Conservation (phyloP, 2,888 invertebrate genomes). For the Eupeodes latifasciatus region DNA sequence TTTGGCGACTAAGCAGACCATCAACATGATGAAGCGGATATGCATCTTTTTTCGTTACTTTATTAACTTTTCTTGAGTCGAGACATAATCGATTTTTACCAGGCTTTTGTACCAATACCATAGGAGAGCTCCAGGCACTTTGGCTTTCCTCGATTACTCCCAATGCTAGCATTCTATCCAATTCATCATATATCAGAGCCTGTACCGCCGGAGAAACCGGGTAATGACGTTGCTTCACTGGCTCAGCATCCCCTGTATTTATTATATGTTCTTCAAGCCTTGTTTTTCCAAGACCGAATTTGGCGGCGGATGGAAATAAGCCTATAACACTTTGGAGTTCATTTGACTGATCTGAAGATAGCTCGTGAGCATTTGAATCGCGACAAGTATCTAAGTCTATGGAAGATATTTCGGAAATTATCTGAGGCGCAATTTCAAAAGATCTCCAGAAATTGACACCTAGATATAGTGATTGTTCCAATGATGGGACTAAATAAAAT, state of each 20-base stretch:
- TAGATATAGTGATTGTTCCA: background rate
- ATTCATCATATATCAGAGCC: background rate
- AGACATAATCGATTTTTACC: background rate
- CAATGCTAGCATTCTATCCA: background rate
- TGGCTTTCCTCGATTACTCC: background rate
- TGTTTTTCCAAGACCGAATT: background rate
- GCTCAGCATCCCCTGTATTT: background rate
- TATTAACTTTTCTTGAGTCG: background rate
- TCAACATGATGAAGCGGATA: background rate
- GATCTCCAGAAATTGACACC: slow-evolving; percentile 34
- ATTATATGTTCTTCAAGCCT: background rate
- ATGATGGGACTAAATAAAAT: background rate
- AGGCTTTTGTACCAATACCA: background rate
- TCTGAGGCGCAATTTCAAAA: slow-evolving; percentile 6
- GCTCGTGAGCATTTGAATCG: slow-evolving; percentile 22
- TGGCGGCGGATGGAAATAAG: slow-evolving; percentile 15
- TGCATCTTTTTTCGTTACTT: background rate
- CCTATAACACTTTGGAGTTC: slow-evolving; percentile 4
- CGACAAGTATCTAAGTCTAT: background rate
- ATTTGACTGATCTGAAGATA: background rate
- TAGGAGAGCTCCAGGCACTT: background rate
- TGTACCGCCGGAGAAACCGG: background rate
- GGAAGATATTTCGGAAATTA: slow-evolving; percentile 8
- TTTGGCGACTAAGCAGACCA: background rate
- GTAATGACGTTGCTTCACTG: background rate